Percentiles rank a stretch among this genome's conserved stretches.
Conservation (phyloP, 2,888 invertebrate genomes). For the Leistus spinibarbis region DNA sequence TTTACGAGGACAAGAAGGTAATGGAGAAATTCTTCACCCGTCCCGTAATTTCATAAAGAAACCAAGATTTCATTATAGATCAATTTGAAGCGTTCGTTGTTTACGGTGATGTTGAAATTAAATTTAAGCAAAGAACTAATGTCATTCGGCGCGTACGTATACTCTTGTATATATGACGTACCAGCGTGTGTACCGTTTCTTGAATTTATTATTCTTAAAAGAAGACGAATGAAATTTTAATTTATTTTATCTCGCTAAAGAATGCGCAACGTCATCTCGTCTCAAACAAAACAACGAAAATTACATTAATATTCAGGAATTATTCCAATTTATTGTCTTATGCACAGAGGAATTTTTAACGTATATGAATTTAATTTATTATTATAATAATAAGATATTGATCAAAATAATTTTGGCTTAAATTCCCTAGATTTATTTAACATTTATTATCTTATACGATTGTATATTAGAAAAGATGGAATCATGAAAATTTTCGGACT, state of each 20-base stretch:
- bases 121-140: slow-evolving; percentile 32
- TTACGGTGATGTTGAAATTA: slow-evolving; percentile 32
- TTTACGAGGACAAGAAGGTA: slow-evolving; percentile 28
- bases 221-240: slow-evolving; percentile 29
- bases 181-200: background rate
- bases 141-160: slow-evolving; percentile 12
- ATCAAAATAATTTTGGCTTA: background rate
- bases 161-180: too few species aligned
- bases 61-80: slow-evolving; percentile 36
- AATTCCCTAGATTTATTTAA: background rate
- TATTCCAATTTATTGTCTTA: background rate
- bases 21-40: slow-evolving; percentile 25
- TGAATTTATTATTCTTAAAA: slow-evolving; percentile 32
- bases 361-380: background rate
- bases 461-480: too few species aligned
- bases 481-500: too few species aligned
- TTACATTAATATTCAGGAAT: background rate
- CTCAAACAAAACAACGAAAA: background rate
- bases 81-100: slow-evolving; percentile 26
- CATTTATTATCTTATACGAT: background rate
- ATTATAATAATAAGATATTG: background rate
- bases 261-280: background rate
- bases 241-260: slow-evolving; percentile 21
- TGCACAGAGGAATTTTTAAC: background rate
- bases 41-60: slow-evolving; percentile 34